phyloP scores from a whole-genome alignment of 2,888 invertebrate genomes.

The Pollenia amentaria region DNA sequence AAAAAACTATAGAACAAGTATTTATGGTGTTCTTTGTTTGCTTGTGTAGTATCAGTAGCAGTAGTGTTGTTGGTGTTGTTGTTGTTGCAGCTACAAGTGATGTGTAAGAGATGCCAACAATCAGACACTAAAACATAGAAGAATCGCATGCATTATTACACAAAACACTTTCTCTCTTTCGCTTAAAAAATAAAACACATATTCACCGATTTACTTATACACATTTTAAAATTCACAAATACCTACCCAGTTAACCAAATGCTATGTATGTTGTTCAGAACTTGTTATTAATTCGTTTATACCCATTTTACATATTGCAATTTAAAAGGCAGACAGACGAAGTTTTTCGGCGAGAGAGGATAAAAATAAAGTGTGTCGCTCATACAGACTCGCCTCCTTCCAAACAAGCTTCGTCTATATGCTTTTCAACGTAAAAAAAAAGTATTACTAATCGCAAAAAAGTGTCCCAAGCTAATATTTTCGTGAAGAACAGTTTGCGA shows the following conservation, averaged over 20 bases:
- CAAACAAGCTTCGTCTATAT: too few species aligned
- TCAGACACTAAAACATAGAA: conserved; percentile 81
- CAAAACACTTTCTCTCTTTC: conserved; percentile 34
- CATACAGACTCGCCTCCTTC: too few species aligned
- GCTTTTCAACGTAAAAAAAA: too few species aligned
- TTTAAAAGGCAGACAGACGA: too few species aligned
- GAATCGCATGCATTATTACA: conserved; percentile 77
- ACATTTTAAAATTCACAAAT: not conserved
- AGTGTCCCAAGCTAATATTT: too few species aligned
- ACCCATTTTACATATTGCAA: too few species aligned
- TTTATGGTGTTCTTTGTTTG: conserved; percentile 50
- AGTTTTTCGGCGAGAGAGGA: too few species aligned
- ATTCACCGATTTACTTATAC: conserved; percentile 4
- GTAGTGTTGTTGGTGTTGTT: conserved; percentile 35
- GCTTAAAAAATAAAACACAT: not conserved
- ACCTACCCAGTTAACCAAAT: conserved; percentile 2
- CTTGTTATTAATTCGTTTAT: too few species aligned
- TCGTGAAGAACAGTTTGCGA: too few species aligned
- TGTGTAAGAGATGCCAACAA: conserved; percentile 78
- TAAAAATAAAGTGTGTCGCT: too few species aligned
- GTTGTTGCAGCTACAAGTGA: conserved; percentile 59
- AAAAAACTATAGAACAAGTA: conserved; percentile 65
- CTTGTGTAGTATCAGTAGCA: conserved; percentile 11
- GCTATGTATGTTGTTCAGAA: too few species aligned
- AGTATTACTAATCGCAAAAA: too few species aligned